phyloP scores from a whole-genome alignment of 2,113 vertebrate species.

The Labeo catla region DNA sequence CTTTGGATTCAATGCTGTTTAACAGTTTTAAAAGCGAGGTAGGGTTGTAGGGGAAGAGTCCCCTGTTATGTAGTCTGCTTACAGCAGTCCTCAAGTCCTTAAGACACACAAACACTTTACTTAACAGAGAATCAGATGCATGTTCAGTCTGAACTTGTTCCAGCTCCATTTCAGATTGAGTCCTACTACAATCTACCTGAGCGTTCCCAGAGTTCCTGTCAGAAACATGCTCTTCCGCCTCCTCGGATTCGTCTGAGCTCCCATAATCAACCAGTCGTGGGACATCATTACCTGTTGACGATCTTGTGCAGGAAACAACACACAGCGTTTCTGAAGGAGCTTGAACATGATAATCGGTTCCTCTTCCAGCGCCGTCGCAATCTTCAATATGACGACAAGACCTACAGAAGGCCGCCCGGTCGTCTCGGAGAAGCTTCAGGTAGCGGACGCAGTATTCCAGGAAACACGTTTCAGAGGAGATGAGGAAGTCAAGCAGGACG shows the following conservation, averaged over 20 bases:
- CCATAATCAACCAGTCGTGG: constrained; percentile 83
- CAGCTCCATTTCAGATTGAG: neutral
- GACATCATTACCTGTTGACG: neutral
- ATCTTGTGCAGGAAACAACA: neutral
- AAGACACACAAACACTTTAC: constrained; percentile 74
- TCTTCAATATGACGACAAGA: constrained; percentile 70
- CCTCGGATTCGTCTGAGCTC: constrained; percentile 85
- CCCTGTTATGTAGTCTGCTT: constrained; percentile 79
- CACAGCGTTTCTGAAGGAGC: neutral
- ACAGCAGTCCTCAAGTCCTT: constrained; percentile 80
- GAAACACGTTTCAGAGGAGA: constrained; percentile 94
- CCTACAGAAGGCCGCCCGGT: constrained; percentile 77
- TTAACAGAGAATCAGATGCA: constrained; percentile 12
- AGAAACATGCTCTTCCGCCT: constrained; percentile 59
- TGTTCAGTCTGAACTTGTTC: neutral
- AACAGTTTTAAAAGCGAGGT: constrained; percentile 85
- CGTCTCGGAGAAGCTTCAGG: constrained; percentile 82
- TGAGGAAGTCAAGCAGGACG: constrained; percentile 92
- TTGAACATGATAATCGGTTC: neutral
- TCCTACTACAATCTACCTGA: neutral
- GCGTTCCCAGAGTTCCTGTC: constrained; percentile 38
- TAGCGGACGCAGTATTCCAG: constrained; percentile 92
- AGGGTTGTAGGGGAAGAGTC: constrained; percentile 92
- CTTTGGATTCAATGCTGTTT: constrained; percentile 60
- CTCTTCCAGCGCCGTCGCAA: neutral